These are phyloP conservation scores for Pelusios castaneus DNA, from an alignment of 2,113 vertebrate genomes.

Conservation along the genomic window DNA sequence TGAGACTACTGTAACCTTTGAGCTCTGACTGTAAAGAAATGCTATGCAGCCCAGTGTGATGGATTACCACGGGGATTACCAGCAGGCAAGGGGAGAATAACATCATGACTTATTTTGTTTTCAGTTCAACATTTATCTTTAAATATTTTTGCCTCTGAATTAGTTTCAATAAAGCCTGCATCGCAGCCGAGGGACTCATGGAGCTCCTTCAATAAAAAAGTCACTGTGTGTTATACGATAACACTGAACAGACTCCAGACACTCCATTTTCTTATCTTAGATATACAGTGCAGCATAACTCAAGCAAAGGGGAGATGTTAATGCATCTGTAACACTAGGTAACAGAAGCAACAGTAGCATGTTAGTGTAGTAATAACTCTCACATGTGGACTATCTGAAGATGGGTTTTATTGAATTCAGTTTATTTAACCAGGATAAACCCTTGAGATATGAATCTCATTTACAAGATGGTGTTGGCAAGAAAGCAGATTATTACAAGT, in stretches of 20 bases:
- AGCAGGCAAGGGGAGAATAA: constrained; percentile 48
- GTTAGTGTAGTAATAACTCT: constrained; percentile 81
- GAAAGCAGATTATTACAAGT: constrained; percentile 80
- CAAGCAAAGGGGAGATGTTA: constrained; percentile 76
- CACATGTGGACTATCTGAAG: constrained; percentile 78
- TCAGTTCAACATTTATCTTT: constrained; percentile 68
- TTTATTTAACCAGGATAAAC: constrained; percentile 84
- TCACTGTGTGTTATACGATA: constrained; percentile 79
- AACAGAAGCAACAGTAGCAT: constrained; percentile 84
- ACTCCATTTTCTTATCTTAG: constrained; percentile 82
- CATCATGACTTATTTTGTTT: constrained; percentile 61
- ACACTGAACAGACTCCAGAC: constrained; percentile 83
- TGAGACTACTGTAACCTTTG: constrained; percentile 43
- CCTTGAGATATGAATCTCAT: constrained; percentile 82
- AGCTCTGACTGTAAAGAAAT: constrained; percentile 30
- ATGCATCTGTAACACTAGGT: constrained; percentile 76
- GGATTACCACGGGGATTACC: constrained; percentile 26
- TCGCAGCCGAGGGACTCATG: constrained; percentile 52
- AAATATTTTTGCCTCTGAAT: constrained; percentile 68
- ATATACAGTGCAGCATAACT: constrained; percentile 81
- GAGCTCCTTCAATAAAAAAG: constrained; percentile 83
- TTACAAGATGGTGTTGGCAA: constrained; percentile 83
- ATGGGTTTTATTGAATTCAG: constrained; percentile 84
- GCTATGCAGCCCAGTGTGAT: neutral
- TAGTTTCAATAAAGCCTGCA: constrained; percentile 77